Percentiles rank a stretch among this genome's conserved stretches.
Evolutionary conservation across 2,888 invertebrate species (phyloP).

Genomic region (Crematogaster levior): DNA sequence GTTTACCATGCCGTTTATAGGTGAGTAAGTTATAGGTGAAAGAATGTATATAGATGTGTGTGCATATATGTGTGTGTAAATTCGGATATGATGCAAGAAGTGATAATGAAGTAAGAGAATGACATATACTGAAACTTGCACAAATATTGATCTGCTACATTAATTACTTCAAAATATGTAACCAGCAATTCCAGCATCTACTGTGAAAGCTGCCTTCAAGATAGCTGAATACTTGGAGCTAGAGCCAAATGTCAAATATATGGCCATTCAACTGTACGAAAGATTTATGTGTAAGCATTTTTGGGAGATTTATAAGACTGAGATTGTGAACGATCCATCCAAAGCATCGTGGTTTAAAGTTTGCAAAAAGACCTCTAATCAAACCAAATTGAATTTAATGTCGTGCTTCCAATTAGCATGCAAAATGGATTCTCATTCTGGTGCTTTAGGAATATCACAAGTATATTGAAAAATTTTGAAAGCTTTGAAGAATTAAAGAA

Average conservation of each 20-base stretch:
- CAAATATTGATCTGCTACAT: too few species aligned
- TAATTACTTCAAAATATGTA: neutral
- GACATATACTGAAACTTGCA: too few species aligned
- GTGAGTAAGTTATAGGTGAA: constrained; percentile 63
- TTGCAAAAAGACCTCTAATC: constrained; percentile 68
- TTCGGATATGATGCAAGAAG: too few species aligned
- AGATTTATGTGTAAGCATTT: constrained; percentile 78
- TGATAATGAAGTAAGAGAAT: too few species aligned
- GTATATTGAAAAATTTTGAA: constrained; percentile 4
- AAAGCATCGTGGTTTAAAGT: constrained; percentile 66
- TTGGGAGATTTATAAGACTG: constrained; percentile 69
- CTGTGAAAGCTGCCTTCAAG: constrained; percentile 76
- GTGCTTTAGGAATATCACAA: constrained; percentile 71
- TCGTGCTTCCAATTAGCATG: constrained; percentile 82
- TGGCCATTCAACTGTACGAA: constrained; percentile 81
- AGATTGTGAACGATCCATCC: constrained; percentile 24
- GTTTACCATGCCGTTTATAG: constrained; percentile 78
- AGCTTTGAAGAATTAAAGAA: neutral
- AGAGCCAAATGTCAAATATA: constrained; percentile 76
- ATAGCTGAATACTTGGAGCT: constrained; percentile 76
- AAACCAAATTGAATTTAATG: constrained; percentile 77
- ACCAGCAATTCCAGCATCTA: constrained; percentile 75
- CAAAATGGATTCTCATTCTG: constrained; percentile 79
- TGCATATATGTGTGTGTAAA: too few species aligned
- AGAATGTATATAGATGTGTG: too few species aligned